Conservation (phyloP, 2,113 vertebrate genomes). For the Phaethon lepturus region DNA sequence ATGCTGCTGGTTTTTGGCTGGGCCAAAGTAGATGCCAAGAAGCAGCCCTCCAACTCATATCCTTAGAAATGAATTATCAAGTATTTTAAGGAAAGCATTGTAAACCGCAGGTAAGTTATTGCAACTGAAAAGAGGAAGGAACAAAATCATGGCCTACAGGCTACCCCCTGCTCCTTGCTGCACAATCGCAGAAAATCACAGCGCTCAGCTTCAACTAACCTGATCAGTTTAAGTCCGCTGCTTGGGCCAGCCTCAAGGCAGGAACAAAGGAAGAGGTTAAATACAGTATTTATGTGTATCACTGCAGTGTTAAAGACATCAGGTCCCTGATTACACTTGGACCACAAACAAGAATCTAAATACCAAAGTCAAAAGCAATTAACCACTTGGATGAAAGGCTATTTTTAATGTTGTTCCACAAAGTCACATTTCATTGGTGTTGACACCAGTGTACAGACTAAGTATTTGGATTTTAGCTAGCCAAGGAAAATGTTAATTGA, state of each 20-base stretch:
- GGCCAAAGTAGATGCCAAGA: background rate
- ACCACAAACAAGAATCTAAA: background rate
- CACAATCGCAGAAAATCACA: background rate
- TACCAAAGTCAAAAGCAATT: background rate
- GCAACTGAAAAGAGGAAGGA: background rate
- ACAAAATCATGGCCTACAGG: background rate
- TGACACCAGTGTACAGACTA: background rate
- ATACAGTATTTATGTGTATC: background rate
- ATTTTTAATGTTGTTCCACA: background rate
- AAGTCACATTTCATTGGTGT: background rate
- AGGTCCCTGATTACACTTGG: background rate
- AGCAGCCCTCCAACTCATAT: background rate
- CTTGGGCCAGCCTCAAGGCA: background rate
- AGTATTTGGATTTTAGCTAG: background rate
- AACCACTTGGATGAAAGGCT: background rate
- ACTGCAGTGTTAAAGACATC: background rate
- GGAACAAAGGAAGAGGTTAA: background rate
- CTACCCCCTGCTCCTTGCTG: background rate
- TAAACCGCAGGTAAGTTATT: background rate
- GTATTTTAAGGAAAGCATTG: background rate
- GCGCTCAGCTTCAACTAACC: background rate
- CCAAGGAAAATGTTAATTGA: background rate
- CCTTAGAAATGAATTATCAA: background rate
- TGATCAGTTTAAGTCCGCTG: background rate
- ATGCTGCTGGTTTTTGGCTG: background rate